A percentile compares a stretch with the other conserved stretches of the same genome.
These are phyloP conservation scores for Eueides isabella DNA, from an alignment of 1,140 invertebrate species.

Conservation along the genomic window DNA sequence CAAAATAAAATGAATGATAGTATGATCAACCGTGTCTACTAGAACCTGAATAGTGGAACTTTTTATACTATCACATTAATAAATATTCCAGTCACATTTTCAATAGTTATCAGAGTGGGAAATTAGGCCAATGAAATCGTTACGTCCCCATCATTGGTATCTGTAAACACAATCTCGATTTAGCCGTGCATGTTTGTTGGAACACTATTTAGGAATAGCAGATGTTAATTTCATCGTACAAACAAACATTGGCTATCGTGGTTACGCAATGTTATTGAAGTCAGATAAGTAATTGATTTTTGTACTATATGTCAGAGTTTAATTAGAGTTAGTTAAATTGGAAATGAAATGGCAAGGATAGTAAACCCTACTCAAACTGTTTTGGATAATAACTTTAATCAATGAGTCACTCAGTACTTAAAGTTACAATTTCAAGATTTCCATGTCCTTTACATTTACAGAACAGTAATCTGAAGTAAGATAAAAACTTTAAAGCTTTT, in stretches of 20 bases:
- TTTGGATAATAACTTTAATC: too few relatives aligned
- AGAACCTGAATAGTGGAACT: too few relatives aligned
- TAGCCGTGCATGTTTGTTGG: not conserved
- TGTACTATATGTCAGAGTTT: too few relatives aligned
- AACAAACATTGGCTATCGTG: constrained; percentile 10
- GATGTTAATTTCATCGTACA: constrained; percentile 21
- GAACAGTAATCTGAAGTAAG: not conserved
- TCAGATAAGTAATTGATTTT: not conserved
- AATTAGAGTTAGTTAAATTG: too few relatives aligned
- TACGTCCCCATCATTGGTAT: constrained; percentile 20
- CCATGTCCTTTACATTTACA: not conserved
- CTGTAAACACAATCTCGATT: constrained; percentile 32
- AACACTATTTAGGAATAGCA: constrained; percentile 11
- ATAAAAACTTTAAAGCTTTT: not conserved
- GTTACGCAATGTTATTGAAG: not conserved
- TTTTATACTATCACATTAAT: too few relatives aligned
- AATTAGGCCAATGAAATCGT: constrained; percentile 22
- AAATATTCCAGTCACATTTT: not conserved
- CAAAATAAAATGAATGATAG: too few relatives aligned
- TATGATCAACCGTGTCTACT: too few relatives aligned
- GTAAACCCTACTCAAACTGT: too few relatives aligned
- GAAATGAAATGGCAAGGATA: too few relatives aligned
- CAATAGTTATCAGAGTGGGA: not conserved
- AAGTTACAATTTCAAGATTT: not conserved
- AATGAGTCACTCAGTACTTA: too few relatives aligned